Percentiles rank a stretch among this genome's conserved stretches.
Evolutionary conservation across 2,888 invertebrate species (phyloP).

Genomic region (Pseudococcus jackbeardsleyi): DNA sequence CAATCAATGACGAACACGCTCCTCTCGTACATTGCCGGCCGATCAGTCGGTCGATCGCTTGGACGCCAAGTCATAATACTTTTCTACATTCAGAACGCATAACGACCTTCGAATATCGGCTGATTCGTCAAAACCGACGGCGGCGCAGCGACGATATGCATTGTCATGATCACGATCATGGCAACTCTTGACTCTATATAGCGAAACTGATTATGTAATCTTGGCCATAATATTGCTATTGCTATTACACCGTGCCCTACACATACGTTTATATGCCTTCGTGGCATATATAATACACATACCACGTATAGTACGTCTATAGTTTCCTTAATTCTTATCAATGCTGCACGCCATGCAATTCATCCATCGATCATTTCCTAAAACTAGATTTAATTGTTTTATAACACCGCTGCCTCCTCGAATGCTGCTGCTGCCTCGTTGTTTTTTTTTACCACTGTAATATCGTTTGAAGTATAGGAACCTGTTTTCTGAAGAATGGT

Average conservation of each 20-base stretch:
- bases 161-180: slow-evolving; percentile 58
- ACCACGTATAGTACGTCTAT: background rate
- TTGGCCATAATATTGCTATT: background rate
- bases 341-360: slow-evolving; percentile 1
- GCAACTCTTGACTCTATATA: slow-evolving; percentile 1
- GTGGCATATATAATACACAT: background rate
- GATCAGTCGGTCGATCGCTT: background rate
- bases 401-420: background rate
- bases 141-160: slow-evolving; percentile 32
- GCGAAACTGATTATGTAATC: slow-evolving; percentile 32
- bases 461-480: background rate
- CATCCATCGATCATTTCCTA: slow-evolving; percentile 35
- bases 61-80: background rate
- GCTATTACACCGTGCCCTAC: background rate
- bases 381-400: slow-evolving; percentile 23
- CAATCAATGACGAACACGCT: slow-evolving; percentile 38
- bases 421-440: background rate
- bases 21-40: slow-evolving; percentile 20
- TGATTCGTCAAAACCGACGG: slow-evolving; percentile 47
- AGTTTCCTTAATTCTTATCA: slow-evolving; percentile 54
- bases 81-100: slow-evolving; percentile 9
- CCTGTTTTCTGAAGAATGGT: background rate
- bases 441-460: background rate
- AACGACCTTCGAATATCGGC: slow-evolving; percentile 61
- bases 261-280: background rate